Conservation (phyloP, 2,888 invertebrate genomes). For the Pegoplata infirma region DNA sequence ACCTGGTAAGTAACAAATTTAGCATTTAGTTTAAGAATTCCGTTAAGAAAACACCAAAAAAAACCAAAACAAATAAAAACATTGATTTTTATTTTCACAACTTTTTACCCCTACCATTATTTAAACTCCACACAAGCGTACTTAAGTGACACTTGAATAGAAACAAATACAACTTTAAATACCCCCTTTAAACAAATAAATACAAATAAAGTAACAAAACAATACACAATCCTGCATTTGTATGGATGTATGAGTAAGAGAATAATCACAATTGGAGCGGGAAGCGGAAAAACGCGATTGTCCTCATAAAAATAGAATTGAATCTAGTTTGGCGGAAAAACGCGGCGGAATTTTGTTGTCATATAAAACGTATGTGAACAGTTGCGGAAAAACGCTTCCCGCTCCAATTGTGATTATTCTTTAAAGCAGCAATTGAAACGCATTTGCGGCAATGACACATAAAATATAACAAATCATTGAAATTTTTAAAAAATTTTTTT, state of each 20-base stretch:
- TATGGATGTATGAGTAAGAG: no score
- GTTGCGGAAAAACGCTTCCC: no score
- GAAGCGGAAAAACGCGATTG: no score
- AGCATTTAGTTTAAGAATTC: neutral
- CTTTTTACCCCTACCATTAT: neutral
- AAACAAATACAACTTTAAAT: constrained; percentile 68
- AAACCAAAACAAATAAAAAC: neutral
- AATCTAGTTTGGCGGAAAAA: no score
- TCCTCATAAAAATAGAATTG: no score
- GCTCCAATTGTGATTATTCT: no score
- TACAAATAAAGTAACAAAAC: constrained; percentile 17
- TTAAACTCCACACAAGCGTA: constrained; percentile 34
- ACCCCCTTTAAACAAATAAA: constrained; percentile 46
- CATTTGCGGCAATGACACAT: constrained; percentile 67
- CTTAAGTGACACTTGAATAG: constrained; percentile 57
- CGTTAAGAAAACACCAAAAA: neutral
- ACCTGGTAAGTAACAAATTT: constrained; percentile 83
- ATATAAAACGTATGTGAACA: no score
- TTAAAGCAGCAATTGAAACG: constrained; percentile 61
- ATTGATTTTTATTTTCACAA: constrained; percentile 33
- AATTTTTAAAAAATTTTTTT: constrained; percentile 45
- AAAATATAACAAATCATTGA: constrained; percentile 57
- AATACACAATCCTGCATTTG: constrained; percentile 56
- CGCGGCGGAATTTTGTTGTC: no score
- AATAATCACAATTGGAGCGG: no score